A percentile compares a stretch with the other conserved stretches of the same genome.
phyloP scores from a whole-genome alignment of 2,888 invertebrate species.

The Amitus sp. region DNA sequence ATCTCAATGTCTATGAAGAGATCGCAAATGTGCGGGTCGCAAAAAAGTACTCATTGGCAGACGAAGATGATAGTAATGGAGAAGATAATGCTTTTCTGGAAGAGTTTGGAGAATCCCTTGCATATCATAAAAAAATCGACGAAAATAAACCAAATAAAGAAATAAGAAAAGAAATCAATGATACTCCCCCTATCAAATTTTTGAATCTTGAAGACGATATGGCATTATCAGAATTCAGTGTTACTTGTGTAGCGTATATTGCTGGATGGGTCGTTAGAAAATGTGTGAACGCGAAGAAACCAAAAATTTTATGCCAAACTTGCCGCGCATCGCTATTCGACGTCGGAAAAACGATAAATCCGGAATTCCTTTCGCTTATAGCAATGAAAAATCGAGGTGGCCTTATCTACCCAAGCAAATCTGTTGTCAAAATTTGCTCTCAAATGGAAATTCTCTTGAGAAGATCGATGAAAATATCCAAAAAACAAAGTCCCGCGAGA shows the following conservation, averaged over 20 bases:
- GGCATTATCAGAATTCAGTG: not conserved
- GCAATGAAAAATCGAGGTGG: not conserved
- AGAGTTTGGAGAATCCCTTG: not conserved
- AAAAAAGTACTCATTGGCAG: not conserved
- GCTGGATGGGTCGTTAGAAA: slow-evolving; percentile 29
- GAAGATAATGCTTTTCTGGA: not conserved
- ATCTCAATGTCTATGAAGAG: slow-evolving; percentile 7
- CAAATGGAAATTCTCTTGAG: not conserved
- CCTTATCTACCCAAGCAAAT: not conserved
- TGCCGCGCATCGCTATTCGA: slow-evolving; percentile 18
- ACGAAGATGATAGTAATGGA: not conserved
- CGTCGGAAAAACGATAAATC: not conserved
- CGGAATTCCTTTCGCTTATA: not conserved
- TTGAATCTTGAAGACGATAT: not conserved
- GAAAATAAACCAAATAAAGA: too few species aligned
- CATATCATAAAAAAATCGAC: too few species aligned
- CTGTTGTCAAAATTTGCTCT: not conserved
- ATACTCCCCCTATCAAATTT: too few species aligned
- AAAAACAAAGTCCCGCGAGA: slow-evolving; percentile 8
- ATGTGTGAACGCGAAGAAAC: slow-evolving; percentile 11
- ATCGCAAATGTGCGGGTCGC: slow-evolving; percentile 5
- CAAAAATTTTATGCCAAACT: slow-evolving; percentile 16
- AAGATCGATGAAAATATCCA: not conserved
- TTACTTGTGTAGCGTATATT: slow-evolving; percentile 17
- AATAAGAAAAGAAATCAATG: too few species aligned